Percentiles rank a stretch among this genome's conserved stretches.
phyloP scores from a whole-genome alignment of 1,140 invertebrate species.

The Holotrichia oblita region DNA sequence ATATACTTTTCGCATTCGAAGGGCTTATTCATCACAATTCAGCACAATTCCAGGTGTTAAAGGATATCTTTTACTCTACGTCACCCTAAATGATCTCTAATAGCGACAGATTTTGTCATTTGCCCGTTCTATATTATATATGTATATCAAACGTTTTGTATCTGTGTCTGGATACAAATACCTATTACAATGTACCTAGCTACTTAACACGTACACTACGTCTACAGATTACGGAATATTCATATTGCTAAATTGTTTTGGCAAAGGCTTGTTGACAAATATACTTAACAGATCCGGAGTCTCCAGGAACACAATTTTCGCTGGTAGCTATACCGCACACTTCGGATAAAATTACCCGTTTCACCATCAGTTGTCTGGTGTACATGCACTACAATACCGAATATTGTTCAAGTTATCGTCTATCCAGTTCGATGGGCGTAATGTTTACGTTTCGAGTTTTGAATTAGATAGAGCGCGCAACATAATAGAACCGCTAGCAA shows the following conservation, averaged over 20 bases:
- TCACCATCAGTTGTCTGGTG: not conserved
- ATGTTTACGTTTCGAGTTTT: constrained; percentile 34
- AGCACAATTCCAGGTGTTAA: too few species aligned
- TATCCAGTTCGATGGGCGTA: constrained; percentile 23
- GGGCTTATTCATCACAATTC: too few species aligned
- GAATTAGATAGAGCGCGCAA: constrained; percentile 19
- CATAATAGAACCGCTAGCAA: constrained; percentile 24
- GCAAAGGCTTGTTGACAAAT: not conserved
- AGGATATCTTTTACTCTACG: too few species aligned
- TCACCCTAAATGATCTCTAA: too few species aligned
- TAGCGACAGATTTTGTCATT: too few species aligned
- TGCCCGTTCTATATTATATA: too few species aligned
- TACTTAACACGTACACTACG: too few species aligned
- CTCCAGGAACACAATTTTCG: constrained; percentile 13
- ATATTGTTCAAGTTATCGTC: constrained; percentile 29
- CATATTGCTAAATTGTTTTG: not conserved
- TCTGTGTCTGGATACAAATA: too few species aligned
- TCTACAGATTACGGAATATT: too few species aligned
- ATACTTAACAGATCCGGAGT: not conserved
- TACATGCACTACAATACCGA: constrained; percentile 3
- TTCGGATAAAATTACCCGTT: not conserved
- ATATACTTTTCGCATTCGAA: too few species aligned
- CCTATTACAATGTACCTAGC: too few species aligned
- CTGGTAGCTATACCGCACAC: not conserved
- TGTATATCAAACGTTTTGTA: too few species aligned